A percentile compares a stretch with the other conserved stretches of the same genome.
phyloP scores from a whole-genome alignment of 2,888 invertebrate species.

The Chydorus sphaericus region DNA sequence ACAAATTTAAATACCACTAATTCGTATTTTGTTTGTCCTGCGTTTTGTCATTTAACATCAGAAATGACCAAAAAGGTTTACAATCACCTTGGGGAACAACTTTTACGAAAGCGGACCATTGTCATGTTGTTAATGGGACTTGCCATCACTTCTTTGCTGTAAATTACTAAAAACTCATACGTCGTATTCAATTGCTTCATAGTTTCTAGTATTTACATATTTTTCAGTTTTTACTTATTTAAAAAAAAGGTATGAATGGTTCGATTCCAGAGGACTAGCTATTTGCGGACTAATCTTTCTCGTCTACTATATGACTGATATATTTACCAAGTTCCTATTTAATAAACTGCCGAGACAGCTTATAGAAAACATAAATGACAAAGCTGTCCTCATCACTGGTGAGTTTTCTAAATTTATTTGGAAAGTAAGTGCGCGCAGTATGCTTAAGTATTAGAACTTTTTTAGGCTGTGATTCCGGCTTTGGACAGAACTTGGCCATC shows the following conservation, averaged over 20 bases:
- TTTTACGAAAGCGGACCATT: background rate
- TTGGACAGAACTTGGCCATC: slow-evolving; percentile 26
- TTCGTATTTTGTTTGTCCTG: no score
- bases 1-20: no score
- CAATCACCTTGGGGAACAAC: no score
- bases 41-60: no score
- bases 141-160: background rate
- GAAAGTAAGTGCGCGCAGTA: background rate
- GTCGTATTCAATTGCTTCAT: background rate
- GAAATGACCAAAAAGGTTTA: no score
- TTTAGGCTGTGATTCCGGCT: slow-evolving; percentile 27
- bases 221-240: no score
- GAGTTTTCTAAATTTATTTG: background rate
- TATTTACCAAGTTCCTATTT: slow-evolving; percentile 18
- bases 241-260: background rate
- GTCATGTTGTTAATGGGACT: background rate
- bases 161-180: background rate
- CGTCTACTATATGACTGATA: slow-evolving; percentile 18
- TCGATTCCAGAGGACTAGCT: background rate
- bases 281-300: slow-evolving; percentile 12
- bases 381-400: slow-evolving; percentile 25
- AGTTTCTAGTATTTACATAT: background rate
- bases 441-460: background rate
- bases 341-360: slow-evolving; percentile 18
- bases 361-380: slow-evolving; percentile 19